Evolutionary conservation across 2,113 vertebrate species (phyloP).

Genomic region (Parus major): DNA sequence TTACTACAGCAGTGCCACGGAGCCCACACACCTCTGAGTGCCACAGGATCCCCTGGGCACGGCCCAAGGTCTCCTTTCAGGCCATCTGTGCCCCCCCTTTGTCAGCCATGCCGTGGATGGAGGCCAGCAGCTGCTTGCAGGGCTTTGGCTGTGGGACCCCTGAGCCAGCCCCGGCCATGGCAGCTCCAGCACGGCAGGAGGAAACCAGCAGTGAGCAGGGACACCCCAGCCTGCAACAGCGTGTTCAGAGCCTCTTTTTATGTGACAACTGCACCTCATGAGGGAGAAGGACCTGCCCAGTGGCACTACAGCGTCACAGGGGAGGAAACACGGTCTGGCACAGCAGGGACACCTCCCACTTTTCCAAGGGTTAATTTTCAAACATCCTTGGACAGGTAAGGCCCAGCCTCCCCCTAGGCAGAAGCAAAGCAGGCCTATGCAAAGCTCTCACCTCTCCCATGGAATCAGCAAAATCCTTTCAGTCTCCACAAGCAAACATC

Average conservation of each 20-base stretch:
- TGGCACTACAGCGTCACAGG: rapidly evolving
- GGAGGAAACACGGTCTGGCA: not conserved
- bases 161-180: rapidly evolving
- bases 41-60: not conserved
- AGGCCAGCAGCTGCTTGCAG: not conserved
- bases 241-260: not conserved
- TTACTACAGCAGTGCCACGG: not conserved
- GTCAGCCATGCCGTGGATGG: not conserved
- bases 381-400: not conserved
- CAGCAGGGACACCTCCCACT: not conserved
- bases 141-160: not conserved
- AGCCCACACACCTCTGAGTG: not conserved
- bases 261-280: not conserved
- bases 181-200: not conserved
- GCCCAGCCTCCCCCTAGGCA: not conserved
- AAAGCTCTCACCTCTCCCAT: not conserved
- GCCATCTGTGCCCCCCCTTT: not conserved
- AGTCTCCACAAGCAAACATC: not conserved
- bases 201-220: not conserved
- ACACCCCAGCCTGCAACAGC: not conserved
- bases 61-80: not conserved
- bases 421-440: not conserved
- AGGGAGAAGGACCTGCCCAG: not conserved
- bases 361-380: not conserved
- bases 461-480: not conserved